These are phyloP conservation scores for Crocuta crocuta DNA, from an alignment of 2,113 vertebrate genomes.

Conservation along the genomic window DNA sequence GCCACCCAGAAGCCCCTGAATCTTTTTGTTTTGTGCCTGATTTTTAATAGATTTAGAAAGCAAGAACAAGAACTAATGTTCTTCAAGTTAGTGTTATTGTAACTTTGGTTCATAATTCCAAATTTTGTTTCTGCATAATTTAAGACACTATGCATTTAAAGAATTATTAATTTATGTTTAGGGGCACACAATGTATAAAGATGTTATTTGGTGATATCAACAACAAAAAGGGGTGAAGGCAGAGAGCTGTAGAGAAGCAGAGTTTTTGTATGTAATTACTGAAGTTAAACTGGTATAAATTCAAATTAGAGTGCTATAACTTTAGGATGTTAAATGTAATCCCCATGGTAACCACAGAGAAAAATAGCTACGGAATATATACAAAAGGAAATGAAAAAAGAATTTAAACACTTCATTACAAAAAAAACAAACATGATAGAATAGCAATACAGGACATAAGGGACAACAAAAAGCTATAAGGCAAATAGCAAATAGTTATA, in stretches of 20 bases:
- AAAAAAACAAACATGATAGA: neutral
- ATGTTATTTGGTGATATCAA: neutral
- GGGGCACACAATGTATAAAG: neutral
- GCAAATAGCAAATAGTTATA: neutral
- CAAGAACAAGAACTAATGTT: neutral
- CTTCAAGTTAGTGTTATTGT: neutral
- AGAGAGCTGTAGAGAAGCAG: neutral
- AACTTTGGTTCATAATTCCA: neutral
- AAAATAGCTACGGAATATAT: neutral
- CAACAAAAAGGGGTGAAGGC: neutral
- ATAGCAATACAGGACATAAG: neutral
- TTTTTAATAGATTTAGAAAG: neutral
- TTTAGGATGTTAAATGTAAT: neutral
- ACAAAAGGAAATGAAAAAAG: neutral
- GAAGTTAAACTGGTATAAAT: neutral
- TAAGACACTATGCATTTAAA: neutral
- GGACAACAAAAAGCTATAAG: neutral
- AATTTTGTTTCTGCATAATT: neutral
- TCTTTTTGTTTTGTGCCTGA: neutral
- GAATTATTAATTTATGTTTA: neutral
- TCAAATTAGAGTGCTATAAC: neutral
- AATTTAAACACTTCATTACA: too few relatives aligned
- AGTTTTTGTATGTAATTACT: neutral
- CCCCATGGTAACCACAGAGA: neutral
- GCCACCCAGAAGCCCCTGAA: neutral